A percentile compares a stretch with the other conserved stretches of the same genome.
phyloP scores from a whole-genome alignment of 2,113 vertebrate genomes.

The Ameiurus melas region DNA sequence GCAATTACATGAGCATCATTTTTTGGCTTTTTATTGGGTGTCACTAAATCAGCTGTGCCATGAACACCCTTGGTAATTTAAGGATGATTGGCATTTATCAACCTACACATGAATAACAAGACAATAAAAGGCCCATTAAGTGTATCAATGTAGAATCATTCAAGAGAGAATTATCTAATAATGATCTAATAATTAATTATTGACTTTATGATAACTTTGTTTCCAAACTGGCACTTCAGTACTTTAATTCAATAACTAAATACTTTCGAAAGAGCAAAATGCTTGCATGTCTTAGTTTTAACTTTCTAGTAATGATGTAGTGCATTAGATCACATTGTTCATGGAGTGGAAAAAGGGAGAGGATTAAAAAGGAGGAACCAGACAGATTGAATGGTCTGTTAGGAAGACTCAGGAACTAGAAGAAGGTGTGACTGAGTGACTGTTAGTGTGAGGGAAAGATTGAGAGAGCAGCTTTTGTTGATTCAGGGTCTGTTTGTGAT shows the following conservation, averaged over 20 bases:
- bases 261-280: neutral
- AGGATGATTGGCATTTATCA: neutral
- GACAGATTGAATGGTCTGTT: neutral
- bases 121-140: neutral
- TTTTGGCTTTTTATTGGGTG: too few species aligned
- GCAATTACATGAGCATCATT: too few species aligned
- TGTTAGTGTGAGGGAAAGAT: slow-evolving; percentile 17
- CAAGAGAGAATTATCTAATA: too few species aligned
- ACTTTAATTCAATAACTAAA: neutral
- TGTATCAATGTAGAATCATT: neutral
- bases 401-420: slow-evolving; percentile 5
- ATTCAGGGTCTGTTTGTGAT: slow-evolving; percentile 63
- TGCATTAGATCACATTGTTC: neutral
- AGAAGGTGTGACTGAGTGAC: slow-evolving; percentile 18
- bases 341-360: neutral
- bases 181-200: neutral
- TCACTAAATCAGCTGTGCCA: neutral
- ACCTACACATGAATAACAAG: neutral
- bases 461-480: slow-evolving; percentile 46
- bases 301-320: neutral
- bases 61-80: neutral
- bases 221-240: neutral
- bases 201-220: neutral
- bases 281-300: neutral
- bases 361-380: neutral